phyloP scores from a whole-genome alignment of 2,888 invertebrate species.

The Linhomoeus sp. region DNA sequence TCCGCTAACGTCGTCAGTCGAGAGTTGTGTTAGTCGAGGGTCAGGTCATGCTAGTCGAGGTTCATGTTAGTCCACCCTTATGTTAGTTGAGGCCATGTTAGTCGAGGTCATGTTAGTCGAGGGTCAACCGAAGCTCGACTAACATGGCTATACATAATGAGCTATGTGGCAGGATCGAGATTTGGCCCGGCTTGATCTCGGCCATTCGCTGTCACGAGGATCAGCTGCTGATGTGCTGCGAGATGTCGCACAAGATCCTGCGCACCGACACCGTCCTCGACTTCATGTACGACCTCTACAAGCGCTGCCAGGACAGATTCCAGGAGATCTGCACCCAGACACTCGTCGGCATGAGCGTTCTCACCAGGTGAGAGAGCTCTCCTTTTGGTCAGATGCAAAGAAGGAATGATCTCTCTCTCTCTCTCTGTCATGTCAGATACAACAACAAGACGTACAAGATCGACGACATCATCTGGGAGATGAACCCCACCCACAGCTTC shows the following conservation, averaged over 20 bases:
- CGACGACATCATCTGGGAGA: constrained; percentile 59
- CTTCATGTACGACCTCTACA: constrained; percentile 4
- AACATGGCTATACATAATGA: too few relatives aligned
- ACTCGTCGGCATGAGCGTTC: background rate
- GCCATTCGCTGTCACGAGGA: constrained; percentile 62
- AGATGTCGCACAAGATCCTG: constrained; percentile 63
- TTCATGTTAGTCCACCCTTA: too few relatives aligned
- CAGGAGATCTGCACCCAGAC: background rate
- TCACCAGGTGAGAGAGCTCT: background rate
- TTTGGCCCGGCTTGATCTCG: constrained; percentile 40
- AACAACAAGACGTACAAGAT: constrained; percentile 71
- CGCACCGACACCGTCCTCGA: constrained; percentile 51
- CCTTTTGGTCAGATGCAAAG: too few relatives aligned
- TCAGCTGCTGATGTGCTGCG: constrained; percentile 51
- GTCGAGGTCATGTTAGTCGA: too few relatives aligned
- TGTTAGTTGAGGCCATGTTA: too few relatives aligned
- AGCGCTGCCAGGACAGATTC: too few relatives aligned
- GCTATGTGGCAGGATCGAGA: constrained; percentile 19
- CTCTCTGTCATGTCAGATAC: too few relatives aligned
- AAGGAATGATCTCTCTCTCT: too few relatives aligned
- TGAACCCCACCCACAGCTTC: constrained; percentile 50
- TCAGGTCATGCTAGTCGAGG: too few relatives aligned
- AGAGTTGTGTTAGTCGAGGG: too few relatives aligned
- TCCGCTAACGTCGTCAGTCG: too few relatives aligned
- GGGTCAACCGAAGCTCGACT: too few relatives aligned